These are phyloP conservation scores for Toxotes lorentzi DNA, from an alignment of 2,797 vertebrate species.

Conservation along the genomic window DNA sequence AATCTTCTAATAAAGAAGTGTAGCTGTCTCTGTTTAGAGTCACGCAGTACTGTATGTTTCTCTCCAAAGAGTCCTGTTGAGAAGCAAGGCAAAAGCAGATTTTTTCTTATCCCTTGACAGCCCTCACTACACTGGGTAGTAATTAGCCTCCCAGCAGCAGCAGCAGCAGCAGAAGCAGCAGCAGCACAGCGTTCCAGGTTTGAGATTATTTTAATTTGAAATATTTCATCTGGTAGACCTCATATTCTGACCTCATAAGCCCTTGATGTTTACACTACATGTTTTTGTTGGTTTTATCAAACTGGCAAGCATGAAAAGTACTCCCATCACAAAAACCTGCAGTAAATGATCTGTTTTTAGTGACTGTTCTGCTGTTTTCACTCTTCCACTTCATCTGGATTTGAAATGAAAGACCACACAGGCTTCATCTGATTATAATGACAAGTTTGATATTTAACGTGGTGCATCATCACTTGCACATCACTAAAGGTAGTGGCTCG, in stretches of 20 bases:
- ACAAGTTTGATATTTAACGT: background rate
- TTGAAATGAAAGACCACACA: background rate
- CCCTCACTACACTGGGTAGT: conserved; percentile 4
- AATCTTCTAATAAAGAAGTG: background rate
- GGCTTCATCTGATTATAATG: background rate
- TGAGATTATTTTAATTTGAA: conserved; percentile 20
- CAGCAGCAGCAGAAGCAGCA: background rate
- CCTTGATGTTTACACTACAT: background rate
- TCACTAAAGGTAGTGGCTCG: background rate
- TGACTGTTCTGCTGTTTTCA: background rate
- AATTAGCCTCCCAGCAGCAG: conserved; percentile 14
- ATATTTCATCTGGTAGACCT: background rate
- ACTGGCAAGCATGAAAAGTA: background rate
- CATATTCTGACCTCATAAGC: background rate
- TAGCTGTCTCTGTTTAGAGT: background rate
- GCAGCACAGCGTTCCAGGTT: background rate
- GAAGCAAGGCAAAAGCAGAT: background rate
- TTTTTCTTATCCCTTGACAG: background rate
- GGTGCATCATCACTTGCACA: background rate
- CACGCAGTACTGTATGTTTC: background rate
- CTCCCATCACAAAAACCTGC: background rate
- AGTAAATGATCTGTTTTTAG: background rate
- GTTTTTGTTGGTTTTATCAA: background rate
- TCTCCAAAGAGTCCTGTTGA: conserved; percentile 1
- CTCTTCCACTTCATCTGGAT: background rate